These are phyloP conservation scores for Oncopodura yosiiana DNA, from an alignment of 1,140 invertebrate species.

Conservation along the genomic window DNA sequence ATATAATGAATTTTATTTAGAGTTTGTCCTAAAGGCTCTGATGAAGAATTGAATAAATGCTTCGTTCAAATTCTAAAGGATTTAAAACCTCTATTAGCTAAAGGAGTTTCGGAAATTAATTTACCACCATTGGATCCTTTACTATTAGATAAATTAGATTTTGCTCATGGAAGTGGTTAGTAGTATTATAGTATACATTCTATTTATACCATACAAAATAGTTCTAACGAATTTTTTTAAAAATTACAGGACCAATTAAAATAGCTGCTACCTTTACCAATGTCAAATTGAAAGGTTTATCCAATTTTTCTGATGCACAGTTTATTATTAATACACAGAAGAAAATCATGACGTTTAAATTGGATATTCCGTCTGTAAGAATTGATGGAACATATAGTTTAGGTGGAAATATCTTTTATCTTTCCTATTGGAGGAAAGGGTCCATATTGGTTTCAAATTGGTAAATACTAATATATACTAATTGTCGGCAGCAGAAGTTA, in stretches of 20 bases:
- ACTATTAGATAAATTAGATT: conserved; percentile 12
- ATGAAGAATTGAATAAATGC: conserved; percentile 16
- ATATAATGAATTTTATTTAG: no score
- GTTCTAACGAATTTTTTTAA: no score
- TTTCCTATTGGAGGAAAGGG: conserved; percentile 25
- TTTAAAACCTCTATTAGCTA: conserved; percentile 14
- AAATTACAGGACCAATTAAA: conserved; percentile 11
- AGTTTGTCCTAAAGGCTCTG: conserved; percentile 18
- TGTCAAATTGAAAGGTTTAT: conserved; percentile 16
- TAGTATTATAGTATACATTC: no score
- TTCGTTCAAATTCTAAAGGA: conserved; percentile 15
- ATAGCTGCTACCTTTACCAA: conserved; percentile 19
- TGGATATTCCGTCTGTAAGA: conserved; percentile 9
- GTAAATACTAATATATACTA: conserved; percentile 5
- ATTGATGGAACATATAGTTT: conserved; percentile 22
- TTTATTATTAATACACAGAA: conserved; percentile 18
- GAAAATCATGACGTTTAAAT: conserved; percentile 7
- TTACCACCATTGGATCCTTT: conserved; percentile 23
- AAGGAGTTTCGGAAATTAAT: conserved; percentile 17
- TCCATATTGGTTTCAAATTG: conserved; percentile 24
- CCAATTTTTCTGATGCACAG: conserved; percentile 16
- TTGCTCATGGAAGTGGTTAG: conserved; percentile 9
- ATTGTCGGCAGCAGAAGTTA: no score
- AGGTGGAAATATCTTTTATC: conserved; percentile 21
- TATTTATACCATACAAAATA: no score